These are phyloP conservation scores for Hyperopisus bebe DNA, from an alignment of 2,113 vertebrate species.

Conservation along the genomic window DNA sequence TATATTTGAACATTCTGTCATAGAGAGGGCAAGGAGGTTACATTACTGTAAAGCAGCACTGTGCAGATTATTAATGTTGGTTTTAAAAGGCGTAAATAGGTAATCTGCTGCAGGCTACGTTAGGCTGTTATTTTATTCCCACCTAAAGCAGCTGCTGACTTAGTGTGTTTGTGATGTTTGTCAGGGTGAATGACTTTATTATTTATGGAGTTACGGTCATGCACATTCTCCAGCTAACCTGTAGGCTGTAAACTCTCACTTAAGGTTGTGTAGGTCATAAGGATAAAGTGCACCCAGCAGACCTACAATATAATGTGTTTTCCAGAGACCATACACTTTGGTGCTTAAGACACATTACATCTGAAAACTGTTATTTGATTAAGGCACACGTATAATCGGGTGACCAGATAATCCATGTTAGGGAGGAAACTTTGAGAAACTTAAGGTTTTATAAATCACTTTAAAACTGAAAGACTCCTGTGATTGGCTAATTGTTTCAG, in stretches of 20 bases:
- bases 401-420: not conserved
- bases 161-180: not conserved
- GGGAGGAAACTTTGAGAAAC: not conserved
- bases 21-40: not conserved
- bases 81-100: not conserved
- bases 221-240: conserved; percentile 46
- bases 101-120: not conserved
- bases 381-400: not conserved
- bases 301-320: conserved; percentile 32
- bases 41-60: not conserved
- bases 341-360: conserved; percentile 21
- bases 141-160: not conserved
- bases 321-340: conserved; percentile 39
- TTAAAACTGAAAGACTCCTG: not conserved
- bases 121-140: not conserved
- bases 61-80: not conserved
- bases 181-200: conserved; percentile 47
- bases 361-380: conserved; percentile 33
- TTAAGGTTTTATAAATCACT: not conserved
- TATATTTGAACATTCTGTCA: not conserved
- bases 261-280: conserved; percentile 32
- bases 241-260: conserved; percentile 33
- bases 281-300: conserved; percentile 42
- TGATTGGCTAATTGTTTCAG: not conserved
- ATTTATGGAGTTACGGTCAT: conserved; percentile 35